phyloP scores from a whole-genome alignment of 2,113 vertebrate species.

The Nannospalax galili region DNA sequence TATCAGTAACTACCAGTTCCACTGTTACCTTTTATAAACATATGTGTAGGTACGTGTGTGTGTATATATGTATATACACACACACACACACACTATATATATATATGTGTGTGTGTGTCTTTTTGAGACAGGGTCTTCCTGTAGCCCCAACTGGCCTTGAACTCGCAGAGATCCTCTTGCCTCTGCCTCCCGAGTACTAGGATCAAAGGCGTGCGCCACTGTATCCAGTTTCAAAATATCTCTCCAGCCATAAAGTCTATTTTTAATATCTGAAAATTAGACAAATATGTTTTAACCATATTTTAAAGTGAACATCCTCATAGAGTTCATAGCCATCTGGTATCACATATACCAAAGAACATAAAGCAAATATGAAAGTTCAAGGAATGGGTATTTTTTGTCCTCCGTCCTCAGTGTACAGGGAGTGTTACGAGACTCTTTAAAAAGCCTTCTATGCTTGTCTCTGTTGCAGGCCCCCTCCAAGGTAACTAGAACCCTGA shows the following conservation, averaged over 20 bases:
- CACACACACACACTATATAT: too few species aligned
- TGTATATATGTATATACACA: too few species aligned
- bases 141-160: too few species aligned
- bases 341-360: background rate
- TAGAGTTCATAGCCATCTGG: background rate
- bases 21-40: background rate
- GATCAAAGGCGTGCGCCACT: too few species aligned
- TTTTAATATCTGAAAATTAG: conserved; percentile 6
- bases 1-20: background rate
- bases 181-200: too few species aligned
- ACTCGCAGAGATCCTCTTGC: too few species aligned
- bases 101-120: too few species aligned
- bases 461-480: background rate
- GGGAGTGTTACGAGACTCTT: background rate
- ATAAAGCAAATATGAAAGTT: background rate
- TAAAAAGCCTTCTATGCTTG: background rate
- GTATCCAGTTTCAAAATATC: too few species aligned
- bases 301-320: background rate
- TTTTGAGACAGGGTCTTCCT: too few species aligned
- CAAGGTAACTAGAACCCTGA: background rate
- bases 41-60: too few species aligned
- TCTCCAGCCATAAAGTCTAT: too few species aligned
- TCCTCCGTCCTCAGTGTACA: background rate
- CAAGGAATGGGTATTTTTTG: background rate
- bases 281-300: background rate